A percentile compares a stretch with the other conserved stretches of the same genome.
Conservation (phyloP, 2,113 vertebrate species). For the Varanus salvator region DNA sequence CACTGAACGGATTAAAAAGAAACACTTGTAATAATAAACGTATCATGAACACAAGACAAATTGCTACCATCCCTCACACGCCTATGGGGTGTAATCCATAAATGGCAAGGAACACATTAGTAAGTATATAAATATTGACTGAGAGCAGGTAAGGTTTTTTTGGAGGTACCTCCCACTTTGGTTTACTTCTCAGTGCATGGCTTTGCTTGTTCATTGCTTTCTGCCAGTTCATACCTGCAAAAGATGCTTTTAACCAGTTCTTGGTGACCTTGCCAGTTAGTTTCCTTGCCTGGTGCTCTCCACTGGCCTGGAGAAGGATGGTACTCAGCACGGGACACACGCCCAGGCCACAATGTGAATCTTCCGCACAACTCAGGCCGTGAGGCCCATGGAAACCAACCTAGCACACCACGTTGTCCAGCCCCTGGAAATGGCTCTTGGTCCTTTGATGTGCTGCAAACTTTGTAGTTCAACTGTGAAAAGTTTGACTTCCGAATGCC, state of each 20-base stretch:
- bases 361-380: not conserved
- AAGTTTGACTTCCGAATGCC: not conserved
- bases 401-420: no score
- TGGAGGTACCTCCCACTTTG: no score
- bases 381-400: no score
- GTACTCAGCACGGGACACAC: not conserved
- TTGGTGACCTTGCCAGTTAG: no score
- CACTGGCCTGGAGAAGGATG: no score
- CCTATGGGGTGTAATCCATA: not conserved
- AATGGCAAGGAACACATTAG: not conserved
- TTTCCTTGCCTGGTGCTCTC: no score
- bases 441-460: not conserved
- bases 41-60: not conserved
- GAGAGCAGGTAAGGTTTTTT: not conserved
- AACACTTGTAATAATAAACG: constrained; percentile 31
- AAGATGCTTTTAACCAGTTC: no score
- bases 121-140: not conserved
- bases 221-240: no score
- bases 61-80: not conserved
- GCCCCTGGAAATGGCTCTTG: not conserved
- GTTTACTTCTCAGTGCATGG: no score
- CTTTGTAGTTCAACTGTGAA: not conserved
- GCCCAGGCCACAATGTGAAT: not conserved
- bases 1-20: constrained; percentile 46
- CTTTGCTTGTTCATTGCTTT: no score